Conservation (phyloP, 1,140 invertebrate genomes). For the Trichonephila clavipes region DNA sequence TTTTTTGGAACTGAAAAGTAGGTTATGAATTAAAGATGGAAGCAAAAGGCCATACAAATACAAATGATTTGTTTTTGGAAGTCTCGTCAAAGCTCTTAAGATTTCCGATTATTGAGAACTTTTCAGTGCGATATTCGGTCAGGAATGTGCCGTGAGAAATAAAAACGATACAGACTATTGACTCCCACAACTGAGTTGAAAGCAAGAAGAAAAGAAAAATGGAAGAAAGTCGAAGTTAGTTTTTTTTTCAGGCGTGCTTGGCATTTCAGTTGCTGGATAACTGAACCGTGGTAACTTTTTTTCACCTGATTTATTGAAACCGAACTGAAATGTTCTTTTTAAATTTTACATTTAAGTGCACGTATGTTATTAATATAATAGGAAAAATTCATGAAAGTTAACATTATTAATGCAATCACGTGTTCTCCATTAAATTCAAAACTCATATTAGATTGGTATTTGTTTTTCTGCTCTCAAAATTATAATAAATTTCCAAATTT, state of each 20-base stretch:
- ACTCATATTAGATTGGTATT: too few relatives aligned
- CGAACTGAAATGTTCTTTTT: too few relatives aligned
- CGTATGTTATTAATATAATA: too few relatives aligned
- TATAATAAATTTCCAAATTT: too few relatives aligned
- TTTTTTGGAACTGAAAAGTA: slow-evolving; percentile 35
- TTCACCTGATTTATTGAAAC: too few relatives aligned
- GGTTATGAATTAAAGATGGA: slow-evolving; percentile 65
- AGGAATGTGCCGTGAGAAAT: background rate
- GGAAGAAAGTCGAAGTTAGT: too few relatives aligned
- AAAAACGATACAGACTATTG: background rate
- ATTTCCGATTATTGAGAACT: slow-evolving; percentile 21
- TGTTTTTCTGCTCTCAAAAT: too few relatives aligned
- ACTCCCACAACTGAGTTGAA: background rate
- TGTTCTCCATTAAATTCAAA: too few relatives aligned
- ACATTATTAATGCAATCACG: too few relatives aligned
- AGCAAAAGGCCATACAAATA: slow-evolving; percentile 1
- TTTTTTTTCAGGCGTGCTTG: background rate
- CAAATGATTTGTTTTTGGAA: slow-evolving; percentile 15
- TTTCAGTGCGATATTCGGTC: background rate
- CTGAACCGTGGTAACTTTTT: background rate
- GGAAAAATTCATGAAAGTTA: too few relatives aligned
- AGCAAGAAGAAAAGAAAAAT: too few relatives aligned
- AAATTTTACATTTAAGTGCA: too few relatives aligned
- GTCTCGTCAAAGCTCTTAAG: slow-evolving; percentile 22
- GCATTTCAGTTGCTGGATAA: background rate